phyloP scores from a whole-genome alignment of 2,888 invertebrate species.

The Pandemis cinnamomeana region DNA sequence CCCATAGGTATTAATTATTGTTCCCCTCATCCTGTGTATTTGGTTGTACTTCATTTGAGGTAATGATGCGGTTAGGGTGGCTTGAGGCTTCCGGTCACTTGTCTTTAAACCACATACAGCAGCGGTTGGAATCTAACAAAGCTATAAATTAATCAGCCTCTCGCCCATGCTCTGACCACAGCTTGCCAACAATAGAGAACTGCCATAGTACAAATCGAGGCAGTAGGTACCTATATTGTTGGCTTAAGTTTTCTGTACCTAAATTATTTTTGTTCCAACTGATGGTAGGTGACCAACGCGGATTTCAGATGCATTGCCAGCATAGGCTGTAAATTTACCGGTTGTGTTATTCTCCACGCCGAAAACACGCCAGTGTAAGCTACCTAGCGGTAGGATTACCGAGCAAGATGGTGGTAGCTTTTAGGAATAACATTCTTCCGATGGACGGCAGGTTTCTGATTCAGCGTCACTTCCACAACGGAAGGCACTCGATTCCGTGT shows the following conservation, averaged over 20 bases:
- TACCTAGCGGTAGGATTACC: too few relatives aligned
- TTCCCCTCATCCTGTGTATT: conserved; percentile 1
- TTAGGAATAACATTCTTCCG: too few relatives aligned
- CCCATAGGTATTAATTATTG: neutral
- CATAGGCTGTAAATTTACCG: too few relatives aligned
- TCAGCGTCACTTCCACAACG: too few relatives aligned
- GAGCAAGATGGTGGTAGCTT: too few relatives aligned
- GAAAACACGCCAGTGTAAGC: too few relatives aligned
- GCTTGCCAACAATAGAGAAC: conserved; percentile 34
- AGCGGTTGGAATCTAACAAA: conserved; percentile 27
- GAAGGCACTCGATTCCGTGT: too few relatives aligned
- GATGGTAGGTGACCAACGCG: too few relatives aligned
- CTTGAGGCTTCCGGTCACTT: conserved; percentile 8
- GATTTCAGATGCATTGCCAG: too few relatives aligned
- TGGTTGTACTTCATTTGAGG: conserved; percentile 10
- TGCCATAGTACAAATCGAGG: conserved; percentile 4
- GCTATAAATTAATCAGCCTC: conserved; percentile 41
- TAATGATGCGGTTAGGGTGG: neutral
- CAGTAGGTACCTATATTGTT: neutral
- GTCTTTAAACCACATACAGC: conserved; percentile 35
- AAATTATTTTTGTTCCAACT: too few relatives aligned
- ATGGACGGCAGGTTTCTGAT: too few relatives aligned
- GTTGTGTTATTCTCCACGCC: too few relatives aligned
- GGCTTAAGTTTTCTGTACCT: neutral
- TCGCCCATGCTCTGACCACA: conserved; percentile 38